Percentiles rank a stretch among this genome's conserved stretches.
phyloP scores from a whole-genome alignment of 2,888 invertebrate species.

The Pandemis heparana region DNA sequence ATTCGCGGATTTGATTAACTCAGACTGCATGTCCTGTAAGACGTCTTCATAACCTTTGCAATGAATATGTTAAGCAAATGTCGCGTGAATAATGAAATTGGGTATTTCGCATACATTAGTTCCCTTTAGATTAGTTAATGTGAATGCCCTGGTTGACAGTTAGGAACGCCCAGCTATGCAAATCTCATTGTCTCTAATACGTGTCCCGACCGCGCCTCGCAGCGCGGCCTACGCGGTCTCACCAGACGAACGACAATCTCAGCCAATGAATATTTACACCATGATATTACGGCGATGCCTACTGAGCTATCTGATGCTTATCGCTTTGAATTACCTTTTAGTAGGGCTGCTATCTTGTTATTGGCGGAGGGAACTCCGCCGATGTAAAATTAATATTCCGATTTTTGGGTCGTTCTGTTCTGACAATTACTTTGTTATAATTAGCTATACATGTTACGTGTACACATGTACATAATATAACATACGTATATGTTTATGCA shows the following conservation, averaged over 20 bases:
- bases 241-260: slow-evolving; percentile 68
- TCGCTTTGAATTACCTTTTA: slow-evolving; percentile 57
- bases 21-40: slow-evolving; percentile 15
- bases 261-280: slow-evolving; percentile 80
- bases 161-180: slow-evolving; percentile 80
- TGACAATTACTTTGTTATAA: slow-evolving; percentile 1
- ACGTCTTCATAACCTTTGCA: slow-evolving; percentile 44
- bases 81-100: slow-evolving; percentile 63
- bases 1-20: slow-evolving; percentile 16
- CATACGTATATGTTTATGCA: neutral
- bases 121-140: slow-evolving; percentile 76
- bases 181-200: slow-evolving; percentile 83
- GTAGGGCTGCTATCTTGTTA: slow-evolving; percentile 46
- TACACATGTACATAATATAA: neutral
- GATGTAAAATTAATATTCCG: slow-evolving; percentile 33
- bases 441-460: neutral
- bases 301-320: slow-evolving; percentile 59
- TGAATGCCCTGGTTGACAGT: slow-evolving; percentile 82
- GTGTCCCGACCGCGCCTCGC: slow-evolving; percentile 71
- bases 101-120: slow-evolving; percentile 70
- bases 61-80: slow-evolving; percentile 59
- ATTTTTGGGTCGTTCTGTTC: slow-evolving; percentile 18
- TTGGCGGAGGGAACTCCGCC: slow-evolving; percentile 24
- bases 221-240: slow-evolving; percentile 43
- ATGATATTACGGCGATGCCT: slow-evolving; percentile 65